Evolutionary conservation across 2,797 vertebrate genomes (phyloP).

Genomic region (Nannoperca australis): DNA sequence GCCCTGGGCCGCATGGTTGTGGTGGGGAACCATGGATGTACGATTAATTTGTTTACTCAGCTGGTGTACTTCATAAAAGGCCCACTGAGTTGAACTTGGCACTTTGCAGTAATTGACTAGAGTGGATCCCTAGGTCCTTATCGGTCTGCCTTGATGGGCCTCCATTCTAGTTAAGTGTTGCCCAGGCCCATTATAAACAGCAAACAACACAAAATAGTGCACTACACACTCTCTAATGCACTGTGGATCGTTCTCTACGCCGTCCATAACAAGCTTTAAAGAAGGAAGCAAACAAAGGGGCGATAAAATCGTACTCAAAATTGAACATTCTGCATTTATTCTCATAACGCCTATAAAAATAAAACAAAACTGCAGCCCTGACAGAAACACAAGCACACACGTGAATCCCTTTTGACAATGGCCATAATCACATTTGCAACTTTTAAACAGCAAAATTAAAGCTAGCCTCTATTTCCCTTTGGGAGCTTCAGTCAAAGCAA

Average conservation of each 20-base stretch:
- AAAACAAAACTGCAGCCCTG: conserved; percentile 41
- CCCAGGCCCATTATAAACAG: conserved; percentile 69
- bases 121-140: conserved; percentile 81
- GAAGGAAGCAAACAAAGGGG: conserved; percentile 29
- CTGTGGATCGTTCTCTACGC: conserved; percentile 40
- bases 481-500: conserved; percentile 70
- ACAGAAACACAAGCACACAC: conserved; percentile 37
- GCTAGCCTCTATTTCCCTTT: conserved; percentile 58
- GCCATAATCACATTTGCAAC: conserved; percentile 51
- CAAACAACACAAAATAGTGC: conserved; percentile 60
- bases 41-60: conserved; percentile 86
- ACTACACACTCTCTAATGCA: conserved; percentile 53
- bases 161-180: conserved; percentile 78
- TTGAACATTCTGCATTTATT: conserved; percentile 35
- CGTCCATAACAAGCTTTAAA: conserved; percentile 45
- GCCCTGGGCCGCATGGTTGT: conserved; percentile 64
- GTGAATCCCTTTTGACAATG: conserved; percentile 47
- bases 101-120: conserved; percentile 84
- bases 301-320: conserved; percentile 31
- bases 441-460: conserved; percentile 68
- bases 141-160: conserved; percentile 75
- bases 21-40: conserved; percentile 75
- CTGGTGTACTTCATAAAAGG: conserved; percentile 81
- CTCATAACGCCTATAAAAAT: conserved; percentile 20
- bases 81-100: conserved; percentile 81